Evolutionary conservation across 2,888 invertebrate species (phyloP).

Genomic region (Ennomos quercinarius): DNA sequence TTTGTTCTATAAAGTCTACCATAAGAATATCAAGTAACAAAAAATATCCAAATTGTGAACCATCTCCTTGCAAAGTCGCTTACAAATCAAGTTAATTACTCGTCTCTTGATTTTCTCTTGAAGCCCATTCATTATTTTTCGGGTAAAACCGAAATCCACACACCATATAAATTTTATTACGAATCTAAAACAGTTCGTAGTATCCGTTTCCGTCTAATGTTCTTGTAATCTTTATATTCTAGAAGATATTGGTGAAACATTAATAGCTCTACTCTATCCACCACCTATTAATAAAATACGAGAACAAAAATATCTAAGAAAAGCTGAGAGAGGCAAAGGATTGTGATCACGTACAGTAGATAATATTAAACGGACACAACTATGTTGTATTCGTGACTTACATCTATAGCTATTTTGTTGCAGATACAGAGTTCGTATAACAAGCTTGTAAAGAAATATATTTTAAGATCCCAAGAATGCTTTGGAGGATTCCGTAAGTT

Average conservation of each 20-base stretch:
- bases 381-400: constrained; percentile 76
- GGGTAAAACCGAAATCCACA: too few relatives aligned
- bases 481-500: background rate
- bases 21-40: too few relatives aligned
- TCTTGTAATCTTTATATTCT: background rate
- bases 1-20: too few relatives aligned
- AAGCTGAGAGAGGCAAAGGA: constrained; percentile 37
- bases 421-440: constrained; percentile 4
- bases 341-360: constrained; percentile 65
- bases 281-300: constrained; percentile 36
- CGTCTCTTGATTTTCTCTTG: too few relatives aligned
- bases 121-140: too few relatives aligned
- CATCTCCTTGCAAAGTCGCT: too few relatives aligned
- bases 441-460: constrained; percentile 2
- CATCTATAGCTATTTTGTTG: constrained; percentile 20
- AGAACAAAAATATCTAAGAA: constrained; percentile 32
- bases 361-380: constrained; percentile 70
- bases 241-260: constrained; percentile 21
- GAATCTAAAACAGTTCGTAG: background rate
- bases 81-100: too few relatives aligned
- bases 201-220: constrained; percentile 6
- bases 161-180: too few relatives aligned
- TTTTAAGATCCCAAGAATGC: background rate
- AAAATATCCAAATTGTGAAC: too few relatives aligned
- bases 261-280: constrained; percentile 26